Base-by-base conservation (phyloP, 2,113 vertebrate species). In the Zosterops lateralis region DNA sequence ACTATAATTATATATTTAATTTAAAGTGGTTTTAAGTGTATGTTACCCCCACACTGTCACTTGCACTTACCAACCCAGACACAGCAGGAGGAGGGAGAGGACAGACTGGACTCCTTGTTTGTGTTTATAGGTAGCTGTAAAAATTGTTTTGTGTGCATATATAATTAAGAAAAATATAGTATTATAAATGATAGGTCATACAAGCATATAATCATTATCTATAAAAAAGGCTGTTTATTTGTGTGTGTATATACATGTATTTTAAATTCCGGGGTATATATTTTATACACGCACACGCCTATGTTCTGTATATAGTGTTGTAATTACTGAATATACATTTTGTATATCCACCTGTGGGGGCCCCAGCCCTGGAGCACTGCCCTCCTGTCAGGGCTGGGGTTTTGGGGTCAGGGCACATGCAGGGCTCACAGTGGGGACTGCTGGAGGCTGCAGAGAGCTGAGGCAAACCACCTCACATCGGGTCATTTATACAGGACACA, bases 401-500 rank as follows among this genome's bases (percentile, higher is more conserved):
- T 61, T 32, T 47, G 74, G 58, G 66, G 9, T 51, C 28, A 6
- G 64, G 22, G 36, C 57, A 28, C 18, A 8, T 0, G 9, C 47
- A 42, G 28, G 66, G 64, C 36, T 29, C 38, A 8, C 24, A 4
- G 4, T 14, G 19, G 31, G n/a, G 38, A 51, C 4, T 58, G 65
- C 80, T 50, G 79, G 48, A 19, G 32, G 9, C 72, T 61, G 64
- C 47, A 44, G 51, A 58, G n/a, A 54, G 44, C 50, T 1, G 6
- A 53, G 57, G 17, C 3, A 51, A 61, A 17, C 29, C 2, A 24
- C 9, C 60, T 48, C 66, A 6, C n/a, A 16, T 2, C 22, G 18
- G 31, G 10, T 14, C 6, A 12, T 1, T 6, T 0, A 1, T 3
- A 8, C 61, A 58, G 67, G 38, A n/a, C 61, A 17, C 4, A 11